These are phyloP conservation scores for Drosophila mayri DNA, from an alignment of 1,140 invertebrate genomes.

Conservation along the genomic window DNA sequence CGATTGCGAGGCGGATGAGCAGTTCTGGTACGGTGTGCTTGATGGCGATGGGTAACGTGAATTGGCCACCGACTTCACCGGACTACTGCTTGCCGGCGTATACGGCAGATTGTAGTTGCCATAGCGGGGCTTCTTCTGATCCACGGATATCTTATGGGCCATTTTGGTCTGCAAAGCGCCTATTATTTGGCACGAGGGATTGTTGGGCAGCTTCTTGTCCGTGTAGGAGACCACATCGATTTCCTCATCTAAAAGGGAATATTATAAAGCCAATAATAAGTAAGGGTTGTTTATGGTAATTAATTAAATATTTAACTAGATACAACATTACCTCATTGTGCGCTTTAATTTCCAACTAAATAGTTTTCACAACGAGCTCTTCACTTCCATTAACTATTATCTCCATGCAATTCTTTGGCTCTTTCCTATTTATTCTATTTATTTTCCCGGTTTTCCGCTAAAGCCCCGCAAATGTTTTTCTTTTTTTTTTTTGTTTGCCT, in stretches of 20 bases:
- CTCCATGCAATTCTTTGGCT: neutral
- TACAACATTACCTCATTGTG: neutral
- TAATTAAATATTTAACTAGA: neutral
- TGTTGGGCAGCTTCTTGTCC: conserved; percentile 88
- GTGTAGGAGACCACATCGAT: conserved; percentile 91
- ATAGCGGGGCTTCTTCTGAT: conserved; percentile 43
- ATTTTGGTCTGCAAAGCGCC: conserved; percentile 87
- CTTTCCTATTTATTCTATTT: neutral
- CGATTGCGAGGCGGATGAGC: conserved; percentile 25
- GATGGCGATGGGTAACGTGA: conserved; percentile 70
- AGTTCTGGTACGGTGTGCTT: conserved; percentile 62
- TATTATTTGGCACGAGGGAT: conserved; percentile 88
- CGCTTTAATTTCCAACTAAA: neutral
- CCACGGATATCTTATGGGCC: conserved; percentile 66
- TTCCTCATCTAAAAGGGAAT: conserved; percentile 89
- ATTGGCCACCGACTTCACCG: conserved; percentile 75
- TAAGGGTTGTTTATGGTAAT: neutral
- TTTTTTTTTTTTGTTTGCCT: conserved; percentile 3
- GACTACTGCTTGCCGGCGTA: conserved; percentile 80
- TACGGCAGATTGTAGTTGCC: conserved; percentile 64
- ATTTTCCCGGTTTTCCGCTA: conserved; percentile 9
- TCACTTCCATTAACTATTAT: no score
- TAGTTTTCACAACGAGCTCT: neutral
- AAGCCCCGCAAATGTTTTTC: conserved; percentile 47
- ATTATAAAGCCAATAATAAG: neutral